Percentiles rank a stretch among this genome's conserved stretches.
phyloP scores from a whole-genome alignment of 2,113 vertebrate species.

The Phodopus roborovskii region DNA sequence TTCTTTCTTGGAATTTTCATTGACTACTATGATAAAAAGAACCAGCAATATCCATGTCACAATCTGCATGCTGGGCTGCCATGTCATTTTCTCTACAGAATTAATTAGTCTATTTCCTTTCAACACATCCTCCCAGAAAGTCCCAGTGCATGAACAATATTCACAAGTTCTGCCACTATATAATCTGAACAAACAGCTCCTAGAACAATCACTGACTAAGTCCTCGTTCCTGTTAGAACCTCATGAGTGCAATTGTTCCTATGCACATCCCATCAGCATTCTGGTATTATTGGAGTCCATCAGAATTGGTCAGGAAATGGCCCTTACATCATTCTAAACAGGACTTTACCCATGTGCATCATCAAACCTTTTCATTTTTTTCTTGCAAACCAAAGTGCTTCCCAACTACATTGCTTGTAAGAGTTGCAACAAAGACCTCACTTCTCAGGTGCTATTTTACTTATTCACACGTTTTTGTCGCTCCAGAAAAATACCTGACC shows the following conservation, averaged over 20 bases:
- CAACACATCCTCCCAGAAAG: background rate
- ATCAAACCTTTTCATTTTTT: background rate
- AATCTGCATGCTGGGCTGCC: background rate
- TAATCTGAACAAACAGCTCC: background rate
- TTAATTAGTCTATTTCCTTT: background rate
- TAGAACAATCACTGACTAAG: no score
- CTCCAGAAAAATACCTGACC: no score
- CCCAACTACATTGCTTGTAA: background rate
- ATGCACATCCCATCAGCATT: fast-evolving
- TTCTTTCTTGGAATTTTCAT: background rate
- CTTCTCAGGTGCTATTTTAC: background rate
- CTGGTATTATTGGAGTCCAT: background rate
- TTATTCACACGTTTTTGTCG: background rate
- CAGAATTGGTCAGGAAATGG: background rate
- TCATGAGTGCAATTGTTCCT: background rate
- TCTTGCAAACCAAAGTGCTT: background rate
- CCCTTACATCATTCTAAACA: background rate
- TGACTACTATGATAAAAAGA: background rate
- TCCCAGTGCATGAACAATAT: background rate
- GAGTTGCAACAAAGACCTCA: background rate
- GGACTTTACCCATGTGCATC: background rate
- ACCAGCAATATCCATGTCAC: background rate
- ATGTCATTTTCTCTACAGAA: background rate
- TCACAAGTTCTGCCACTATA: background rate
- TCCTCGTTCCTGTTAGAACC: background rate